Conservation (phyloP, 2,888 invertebrate genomes). For the Ochropacha duplaris region DNA sequence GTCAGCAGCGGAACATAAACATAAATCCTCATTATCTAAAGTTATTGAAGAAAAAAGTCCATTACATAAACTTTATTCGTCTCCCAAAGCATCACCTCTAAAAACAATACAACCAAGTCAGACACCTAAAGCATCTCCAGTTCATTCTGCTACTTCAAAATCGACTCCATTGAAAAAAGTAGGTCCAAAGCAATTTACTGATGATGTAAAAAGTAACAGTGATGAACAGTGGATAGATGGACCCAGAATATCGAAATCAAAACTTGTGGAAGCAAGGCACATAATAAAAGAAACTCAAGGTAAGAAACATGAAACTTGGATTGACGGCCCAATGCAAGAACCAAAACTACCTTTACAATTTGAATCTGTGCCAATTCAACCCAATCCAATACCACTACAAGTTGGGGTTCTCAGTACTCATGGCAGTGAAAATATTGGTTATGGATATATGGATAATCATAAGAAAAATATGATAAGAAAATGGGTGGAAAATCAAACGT, state of each 20-base stretch:
- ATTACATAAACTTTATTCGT: slow-evolving; percentile 82
- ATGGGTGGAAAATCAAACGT: slow-evolving; percentile 96
- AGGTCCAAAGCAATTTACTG: slow-evolving; percentile 66
- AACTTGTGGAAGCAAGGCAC: slow-evolving; percentile 91
- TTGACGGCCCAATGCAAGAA: slow-evolving; percentile 95
- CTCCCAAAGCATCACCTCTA: slow-evolving; percentile 83
- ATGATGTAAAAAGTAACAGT: slow-evolving; percentile 78
- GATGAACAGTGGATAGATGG: slow-evolving; percentile 99
- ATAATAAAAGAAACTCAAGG: slow-evolving; percentile 90
- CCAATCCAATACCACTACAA: slow-evolving; percentile 67
- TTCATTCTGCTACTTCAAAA: slow-evolving; percentile 76
- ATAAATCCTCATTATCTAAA: slow-evolving; percentile 76
- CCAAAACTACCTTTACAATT: slow-evolving; percentile 74
- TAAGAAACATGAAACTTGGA: slow-evolving; percentile 96
- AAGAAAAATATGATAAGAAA: slow-evolving; percentile 96
- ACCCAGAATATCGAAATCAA: slow-evolving; percentile 93
- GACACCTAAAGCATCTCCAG: slow-evolving; percentile 81
- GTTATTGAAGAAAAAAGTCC: slow-evolving; percentile 84
- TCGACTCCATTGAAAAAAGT: slow-evolving; percentile 78
- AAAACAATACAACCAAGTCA: slow-evolving; percentile 67
- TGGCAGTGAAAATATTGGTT: slow-evolving; percentile 83
- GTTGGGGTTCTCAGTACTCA: slow-evolving; percentile 70
- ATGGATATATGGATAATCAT: slow-evolving; percentile 96
- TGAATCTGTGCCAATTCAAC: slow-evolving; percentile 85
- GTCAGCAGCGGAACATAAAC: slow-evolving; percentile 86